Percentiles rank a stretch among this genome's conserved stretches.
These are phyloP conservation scores for Scaptomyza reducta DNA, from an alignment of 2,888 invertebrate species.

Conservation along the genomic window DNA sequence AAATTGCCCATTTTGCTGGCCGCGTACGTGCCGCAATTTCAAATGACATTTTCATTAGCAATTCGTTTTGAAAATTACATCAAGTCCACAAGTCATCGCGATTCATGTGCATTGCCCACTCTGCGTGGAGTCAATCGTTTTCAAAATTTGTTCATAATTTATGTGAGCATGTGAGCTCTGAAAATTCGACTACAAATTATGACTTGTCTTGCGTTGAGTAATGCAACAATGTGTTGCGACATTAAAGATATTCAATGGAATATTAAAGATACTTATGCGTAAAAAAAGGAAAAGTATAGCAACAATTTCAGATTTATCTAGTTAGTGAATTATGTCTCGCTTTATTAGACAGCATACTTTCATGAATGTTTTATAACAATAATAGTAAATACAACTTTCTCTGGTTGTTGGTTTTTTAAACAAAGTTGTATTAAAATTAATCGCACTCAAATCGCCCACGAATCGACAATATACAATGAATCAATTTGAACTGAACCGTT, in stretches of 20 bases:
- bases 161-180: constrained; percentile 41
- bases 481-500: constrained; percentile 15
- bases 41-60: constrained; percentile 80
- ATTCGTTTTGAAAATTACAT: constrained; percentile 79
- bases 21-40: constrained; percentile 74
- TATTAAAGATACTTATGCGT: constrained; percentile 3
- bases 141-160: constrained; percentile 56
- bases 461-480: constrained; percentile 13
- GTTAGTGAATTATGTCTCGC: background rate
- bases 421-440: background rate
- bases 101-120: constrained; percentile 52
- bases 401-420: background rate
- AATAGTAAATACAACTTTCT: background rate
- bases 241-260: constrained; percentile 23
- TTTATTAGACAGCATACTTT: background rate
- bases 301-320: background rate
- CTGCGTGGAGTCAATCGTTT: constrained; percentile 64
- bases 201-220: constrained; percentile 33
- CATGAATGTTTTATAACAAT: too few species aligned
- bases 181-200: constrained; percentile 49
- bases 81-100: constrained; percentile 60
- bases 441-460: constrained; percentile 24
- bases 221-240: constrained; percentile 35
- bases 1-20: constrained; percentile 77
- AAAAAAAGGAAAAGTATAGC: constrained; percentile 5